Percentiles rank a stretch among this genome's conserved stretches.
Conservation (phyloP, 1,140 invertebrate genomes). For the Gyrodactylus salaris region DNA sequence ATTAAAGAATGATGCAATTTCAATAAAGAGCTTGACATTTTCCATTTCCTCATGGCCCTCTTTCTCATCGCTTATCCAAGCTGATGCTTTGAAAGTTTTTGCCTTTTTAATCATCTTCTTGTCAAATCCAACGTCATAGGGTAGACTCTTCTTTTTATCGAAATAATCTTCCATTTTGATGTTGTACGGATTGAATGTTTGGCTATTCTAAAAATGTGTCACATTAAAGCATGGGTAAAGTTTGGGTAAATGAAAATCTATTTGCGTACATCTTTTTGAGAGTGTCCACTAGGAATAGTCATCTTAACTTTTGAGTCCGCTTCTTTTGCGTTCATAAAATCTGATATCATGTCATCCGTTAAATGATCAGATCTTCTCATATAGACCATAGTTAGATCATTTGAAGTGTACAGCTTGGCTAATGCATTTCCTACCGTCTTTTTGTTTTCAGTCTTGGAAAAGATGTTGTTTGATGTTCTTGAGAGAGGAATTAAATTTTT, state of each 20-base stretch:
- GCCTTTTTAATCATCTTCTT: background rate
- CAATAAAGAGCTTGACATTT: background rate
- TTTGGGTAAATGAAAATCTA: no score
- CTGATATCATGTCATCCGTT: background rate
- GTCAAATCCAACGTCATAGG: background rate
- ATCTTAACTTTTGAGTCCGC: background rate
- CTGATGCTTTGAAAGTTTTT: background rate
- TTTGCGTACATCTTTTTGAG: no score
- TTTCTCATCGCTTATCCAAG: background rate
- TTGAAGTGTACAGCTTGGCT: background rate
- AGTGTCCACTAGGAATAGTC: no score
- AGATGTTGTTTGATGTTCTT: background rate
- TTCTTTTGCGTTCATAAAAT: background rate
- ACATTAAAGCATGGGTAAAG: no score
- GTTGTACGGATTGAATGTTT: background rate
- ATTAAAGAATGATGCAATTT: background rate
- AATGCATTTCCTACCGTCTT: background rate
- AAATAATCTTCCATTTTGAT: background rate
- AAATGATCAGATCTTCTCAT: background rate
- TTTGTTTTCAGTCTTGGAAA: background rate
- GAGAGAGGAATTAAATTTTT: background rate
- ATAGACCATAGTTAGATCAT: background rate
- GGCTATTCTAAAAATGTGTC: no score
- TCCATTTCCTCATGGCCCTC: background rate
- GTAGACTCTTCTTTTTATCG: background rate